Conservation (phyloP, 2,797 vertebrate genomes). For the Hyperoplus immaculatus region DNA sequence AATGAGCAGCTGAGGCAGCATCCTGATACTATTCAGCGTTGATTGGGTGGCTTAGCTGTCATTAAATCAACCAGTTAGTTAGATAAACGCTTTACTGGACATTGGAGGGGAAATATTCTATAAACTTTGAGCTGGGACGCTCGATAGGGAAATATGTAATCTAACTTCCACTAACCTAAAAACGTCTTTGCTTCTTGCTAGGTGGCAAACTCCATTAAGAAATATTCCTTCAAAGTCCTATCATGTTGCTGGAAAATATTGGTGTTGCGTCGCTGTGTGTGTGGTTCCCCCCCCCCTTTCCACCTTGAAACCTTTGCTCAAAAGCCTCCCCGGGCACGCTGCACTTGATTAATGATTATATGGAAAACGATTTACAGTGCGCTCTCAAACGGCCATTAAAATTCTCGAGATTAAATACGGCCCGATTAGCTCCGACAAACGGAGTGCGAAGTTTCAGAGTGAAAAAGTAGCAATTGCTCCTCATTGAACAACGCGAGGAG, state of each 20-base stretch:
- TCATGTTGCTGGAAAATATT: slow-evolving; percentile 29
- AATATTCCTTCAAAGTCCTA: slow-evolving; percentile 40
- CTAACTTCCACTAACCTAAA: background rate
- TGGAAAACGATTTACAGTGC: slow-evolving; percentile 60
- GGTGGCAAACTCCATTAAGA: background rate
- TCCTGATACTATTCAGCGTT: slow-evolving; percentile 24
- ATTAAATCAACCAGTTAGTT: slow-evolving; percentile 44
- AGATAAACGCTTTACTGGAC: slow-evolving; percentile 49
- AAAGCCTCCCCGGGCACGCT: slow-evolving; percentile 43
- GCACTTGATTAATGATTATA: slow-evolving; percentile 78
- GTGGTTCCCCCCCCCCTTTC: background rate
- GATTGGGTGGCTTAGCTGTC: slow-evolving; percentile 42
- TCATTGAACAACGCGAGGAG: slow-evolving; percentile 5
- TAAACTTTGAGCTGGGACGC: background rate
- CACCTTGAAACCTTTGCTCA: slow-evolving; percentile 73
- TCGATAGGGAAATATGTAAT: background rate
- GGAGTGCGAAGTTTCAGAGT: background rate
- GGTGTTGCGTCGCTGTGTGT: no score
- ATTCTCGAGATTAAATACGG: background rate
- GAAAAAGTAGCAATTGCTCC: slow-evolving; percentile 15
- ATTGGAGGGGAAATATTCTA: background rate
- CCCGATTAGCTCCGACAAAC: no score
- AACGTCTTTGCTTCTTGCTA: background rate
- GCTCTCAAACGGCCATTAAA: slow-evolving; percentile 40
- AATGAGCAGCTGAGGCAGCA: slow-evolving; percentile 27